Base-by-base conservation (phyloP, 2,888 invertebrate genomes). In the Ypsolopha sequella region DNA sequence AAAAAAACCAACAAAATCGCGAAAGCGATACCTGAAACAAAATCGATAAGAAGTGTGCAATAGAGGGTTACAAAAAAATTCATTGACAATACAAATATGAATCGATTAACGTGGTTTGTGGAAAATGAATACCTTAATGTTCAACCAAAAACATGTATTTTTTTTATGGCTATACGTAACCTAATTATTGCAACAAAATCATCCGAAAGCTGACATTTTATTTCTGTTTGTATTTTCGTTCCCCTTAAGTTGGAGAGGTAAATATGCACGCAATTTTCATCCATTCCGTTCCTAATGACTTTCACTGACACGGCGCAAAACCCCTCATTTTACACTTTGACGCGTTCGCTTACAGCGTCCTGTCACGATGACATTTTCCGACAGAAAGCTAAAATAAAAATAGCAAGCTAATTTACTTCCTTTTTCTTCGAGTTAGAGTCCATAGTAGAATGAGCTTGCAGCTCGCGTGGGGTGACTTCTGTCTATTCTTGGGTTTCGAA, bases 281-380 rank as follows among this genome's bases (percentile, higher is more conserved):
- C 79, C 80, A 81, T 82, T 82, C 80, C 82, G 65, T 71, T 84
- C 79, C 80, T 86, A 85, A 86, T 85, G 86, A 86, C 86, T 86
- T 84, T 80, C 81, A 75, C 78, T 84, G 85, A 82, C 84, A 80
- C 76, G 76, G 68, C 77, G 80, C 73, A 73, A 85, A 82, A 80
- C 81, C 84, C 82, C 86, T 84, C 85, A 81, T 86, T 86, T 85
- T 84, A 85, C 85, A 86, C 84, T 85, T 85, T 85, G 84, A 81
- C 84, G 86, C 86, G 78, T 85, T 80, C 84, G 80, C 84, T 84
- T 82, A 80, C 78, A 74, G 73, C 73, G 78, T 79, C 73, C 75
- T 80, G 76, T 75, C 69, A 70, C 75, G 72, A 76, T 82, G 81
- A 80, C 77, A 80, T 84, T 81, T 80, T 73, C 76, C 79, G 70